Evolutionary conservation across 2,888 invertebrate species (phyloP).

Genomic region (Hydroisotoma schaefferi): DNA sequence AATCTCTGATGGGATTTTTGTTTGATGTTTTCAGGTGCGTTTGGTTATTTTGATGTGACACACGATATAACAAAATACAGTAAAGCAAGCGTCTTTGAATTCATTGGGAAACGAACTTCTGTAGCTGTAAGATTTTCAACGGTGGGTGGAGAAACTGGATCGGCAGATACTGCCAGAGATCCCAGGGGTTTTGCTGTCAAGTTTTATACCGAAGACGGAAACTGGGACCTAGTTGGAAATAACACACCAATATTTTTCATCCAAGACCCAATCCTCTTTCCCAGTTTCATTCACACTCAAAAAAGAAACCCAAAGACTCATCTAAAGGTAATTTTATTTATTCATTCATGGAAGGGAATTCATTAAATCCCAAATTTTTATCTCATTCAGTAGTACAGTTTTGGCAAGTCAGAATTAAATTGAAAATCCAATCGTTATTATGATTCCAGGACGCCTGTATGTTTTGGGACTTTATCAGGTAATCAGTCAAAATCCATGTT

Average conservation of each 20-base stretch:
- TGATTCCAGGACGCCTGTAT: slow-evolving; percentile 79
- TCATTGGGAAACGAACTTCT: slow-evolving; percentile 76
- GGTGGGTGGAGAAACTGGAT: slow-evolving; percentile 83
- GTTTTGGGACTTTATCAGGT: slow-evolving; percentile 93
- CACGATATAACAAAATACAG: slow-evolving; percentile 76
- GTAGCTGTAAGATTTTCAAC: slow-evolving; percentile 77
- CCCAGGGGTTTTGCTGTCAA: slow-evolving; percentile 58
- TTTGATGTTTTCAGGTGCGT: slow-evolving; percentile 59
- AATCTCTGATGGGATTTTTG: neutral
- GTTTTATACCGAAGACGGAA: slow-evolving; percentile 55
- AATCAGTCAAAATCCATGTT: too few species aligned
- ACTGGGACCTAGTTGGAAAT: slow-evolving; percentile 88
- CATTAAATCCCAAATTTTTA: neutral
- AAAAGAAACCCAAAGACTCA: slow-evolving; percentile 91
- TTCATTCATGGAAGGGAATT: too few species aligned
- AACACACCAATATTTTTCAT: slow-evolving; percentile 93
- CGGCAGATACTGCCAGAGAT: slow-evolving; percentile 13
- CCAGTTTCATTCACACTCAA: slow-evolving; percentile 94
- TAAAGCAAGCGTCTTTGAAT: slow-evolving; percentile 73
- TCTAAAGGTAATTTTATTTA: slow-evolving; percentile 74
- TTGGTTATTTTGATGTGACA: slow-evolving; percentile 83
- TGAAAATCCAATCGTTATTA: too few species aligned
- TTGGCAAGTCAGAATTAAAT: too few species aligned
- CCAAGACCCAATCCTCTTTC: slow-evolving; percentile 83
- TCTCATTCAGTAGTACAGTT: too few species aligned